Percentiles rank a stretch among this genome's conserved stretches.
Evolutionary conservation across 2,113 vertebrate species (phyloP).

Genomic region (Hypocryptadius cinnamomeus): DNA sequence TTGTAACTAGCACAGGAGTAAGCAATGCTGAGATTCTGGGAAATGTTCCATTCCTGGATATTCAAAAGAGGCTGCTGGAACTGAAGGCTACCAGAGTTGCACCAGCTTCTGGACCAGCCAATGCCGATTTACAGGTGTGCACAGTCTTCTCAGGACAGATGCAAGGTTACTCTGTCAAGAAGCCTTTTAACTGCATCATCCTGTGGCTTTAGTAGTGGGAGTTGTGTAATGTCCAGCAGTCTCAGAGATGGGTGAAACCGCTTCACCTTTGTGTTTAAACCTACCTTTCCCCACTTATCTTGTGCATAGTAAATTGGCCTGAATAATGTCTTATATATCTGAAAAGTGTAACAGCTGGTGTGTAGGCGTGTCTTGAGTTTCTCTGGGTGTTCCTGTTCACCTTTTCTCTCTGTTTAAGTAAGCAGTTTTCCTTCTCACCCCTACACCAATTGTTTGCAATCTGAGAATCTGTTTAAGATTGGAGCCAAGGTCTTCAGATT

Average conservation of each 20-base stretch:
- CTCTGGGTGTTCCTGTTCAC: not conserved
- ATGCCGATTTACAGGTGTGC: not conserved
- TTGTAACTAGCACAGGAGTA: not conserved
- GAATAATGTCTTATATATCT: not conserved
- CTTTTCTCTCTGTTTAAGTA: not conserved
- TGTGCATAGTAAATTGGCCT: not conserved
- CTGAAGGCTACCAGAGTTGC: not conserved
- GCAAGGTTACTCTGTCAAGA: not conserved
- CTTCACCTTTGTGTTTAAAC: not conserved
- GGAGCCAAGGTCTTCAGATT: not conserved
- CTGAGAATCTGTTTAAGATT: not conserved
- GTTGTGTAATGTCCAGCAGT: not conserved
- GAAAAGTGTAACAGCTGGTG: not conserved
- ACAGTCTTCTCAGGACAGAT: not conserved
- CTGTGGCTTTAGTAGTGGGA: not conserved
- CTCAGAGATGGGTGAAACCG: not conserved
- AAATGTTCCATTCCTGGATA: not conserved
- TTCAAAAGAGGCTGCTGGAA: not conserved
- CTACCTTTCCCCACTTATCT: not conserved
- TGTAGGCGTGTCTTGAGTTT: not conserved
- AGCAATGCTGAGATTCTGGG: not conserved
- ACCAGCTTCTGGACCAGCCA: not conserved
- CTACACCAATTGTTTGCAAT: not conserved
- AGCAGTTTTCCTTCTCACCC: not conserved
- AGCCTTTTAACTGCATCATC: not conserved